phyloP scores from a whole-genome alignment of 2,888 invertebrate species.

The Cheiracanthium punctorium region DNA sequence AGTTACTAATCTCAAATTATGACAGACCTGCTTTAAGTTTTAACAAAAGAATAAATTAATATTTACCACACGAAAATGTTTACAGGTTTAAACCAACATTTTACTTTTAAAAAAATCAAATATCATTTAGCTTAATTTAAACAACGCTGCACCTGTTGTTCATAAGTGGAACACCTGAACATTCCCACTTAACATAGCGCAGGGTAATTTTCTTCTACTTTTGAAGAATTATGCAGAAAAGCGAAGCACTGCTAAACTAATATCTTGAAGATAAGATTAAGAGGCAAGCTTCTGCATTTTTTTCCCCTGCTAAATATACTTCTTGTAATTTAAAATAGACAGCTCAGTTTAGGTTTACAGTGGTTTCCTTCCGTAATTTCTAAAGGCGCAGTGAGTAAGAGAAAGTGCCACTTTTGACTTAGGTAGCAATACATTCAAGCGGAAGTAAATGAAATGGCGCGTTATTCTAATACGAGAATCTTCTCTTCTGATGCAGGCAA shows the following conservation, averaged over 20 bases:
- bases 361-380: not conserved
- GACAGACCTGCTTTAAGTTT: not conserved
- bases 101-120: no score
- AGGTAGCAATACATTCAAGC: not conserved
- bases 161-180: not conserved
- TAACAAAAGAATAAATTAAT: not conserved
- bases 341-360: not conserved
- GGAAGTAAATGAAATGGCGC: not conserved
- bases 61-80: not conserved
- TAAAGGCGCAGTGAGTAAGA: not conserved
- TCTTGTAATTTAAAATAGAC: not conserved
- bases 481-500: not conserved
- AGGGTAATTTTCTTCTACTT: slow-evolving; percentile 37
- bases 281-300: not conserved
- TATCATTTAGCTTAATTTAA: not conserved
- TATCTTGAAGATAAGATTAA: not conserved
- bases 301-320: not conserved
- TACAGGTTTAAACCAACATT: not conserved
- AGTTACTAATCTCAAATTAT: not conserved
- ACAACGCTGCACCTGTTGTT: not conserved
- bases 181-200: not conserved
- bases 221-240: not conserved
- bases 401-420: not conserved
- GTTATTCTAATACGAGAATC: not conserved
- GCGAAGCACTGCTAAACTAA: not conserved